A percentile compares a stretch with the other conserved stretches of the same genome.
phyloP scores from a whole-genome alignment of 1,140 invertebrate species.

The Bombus cullumanus region DNA sequence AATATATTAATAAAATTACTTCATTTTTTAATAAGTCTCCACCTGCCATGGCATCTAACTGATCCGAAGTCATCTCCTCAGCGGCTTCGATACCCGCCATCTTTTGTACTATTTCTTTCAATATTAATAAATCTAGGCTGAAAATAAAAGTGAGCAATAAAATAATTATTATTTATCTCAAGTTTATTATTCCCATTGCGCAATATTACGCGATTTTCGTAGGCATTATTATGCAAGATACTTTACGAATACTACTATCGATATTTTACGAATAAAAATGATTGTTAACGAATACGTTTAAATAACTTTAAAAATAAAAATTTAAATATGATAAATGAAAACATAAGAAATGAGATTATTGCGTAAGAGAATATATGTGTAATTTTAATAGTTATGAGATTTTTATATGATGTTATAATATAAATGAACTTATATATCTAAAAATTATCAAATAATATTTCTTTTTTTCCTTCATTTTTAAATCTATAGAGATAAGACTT shows the following conservation, averaged over 20 bases:
- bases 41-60: constrained; percentile 97
- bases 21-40: constrained; percentile 97
- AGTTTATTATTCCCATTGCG: background rate
- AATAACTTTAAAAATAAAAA: background rate
- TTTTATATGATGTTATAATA: background rate
- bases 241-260: background rate
- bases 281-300: background rate
- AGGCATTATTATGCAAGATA: background rate
- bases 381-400: background rate
- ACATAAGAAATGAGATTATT: background rate
- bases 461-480: background rate
- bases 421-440: background rate
- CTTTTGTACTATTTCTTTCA: constrained; percentile 99
- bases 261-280: background rate
- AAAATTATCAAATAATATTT: background rate
- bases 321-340: background rate
- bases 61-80: constrained; percentile 98
- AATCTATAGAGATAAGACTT: background rate
- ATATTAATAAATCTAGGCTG: constrained; percentile 95
- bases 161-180: background rate
- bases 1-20: constrained; percentile 82
- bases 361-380: background rate
- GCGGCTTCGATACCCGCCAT: constrained; percentile 99
- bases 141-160: constrained; percentile 54
- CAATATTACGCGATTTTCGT: background rate